phyloP scores from a whole-genome alignment of 2,797 vertebrate species.

The Aselliscus stoliczkanus region DNA sequence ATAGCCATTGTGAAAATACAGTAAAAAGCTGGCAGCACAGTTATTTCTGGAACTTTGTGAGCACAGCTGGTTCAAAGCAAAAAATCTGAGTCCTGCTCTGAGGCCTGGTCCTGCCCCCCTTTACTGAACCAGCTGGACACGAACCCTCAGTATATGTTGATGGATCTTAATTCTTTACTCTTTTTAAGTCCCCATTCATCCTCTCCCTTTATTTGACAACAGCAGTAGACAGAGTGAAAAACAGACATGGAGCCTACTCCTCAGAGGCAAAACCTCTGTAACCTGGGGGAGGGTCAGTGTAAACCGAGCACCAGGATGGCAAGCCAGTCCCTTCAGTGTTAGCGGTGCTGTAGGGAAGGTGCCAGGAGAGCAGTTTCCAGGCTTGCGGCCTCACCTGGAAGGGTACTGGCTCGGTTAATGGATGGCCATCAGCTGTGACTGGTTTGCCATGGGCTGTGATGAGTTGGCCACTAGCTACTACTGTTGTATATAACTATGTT shows the following conservation, averaged over 20 bases:
- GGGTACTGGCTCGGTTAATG: too few relatives aligned
- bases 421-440: too few relatives aligned
- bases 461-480: too few relatives aligned
- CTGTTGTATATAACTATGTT: too few relatives aligned
- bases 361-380: too few relatives aligned
- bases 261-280: rapidly evolving
- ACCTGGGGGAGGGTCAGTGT: rapidly evolving
- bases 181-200: background rate
- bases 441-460: too few relatives aligned
- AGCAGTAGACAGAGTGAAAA: background rate
- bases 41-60: background rate
- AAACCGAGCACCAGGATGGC: rapidly evolving
- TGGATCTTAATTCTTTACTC: background rate
- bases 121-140: background rate
- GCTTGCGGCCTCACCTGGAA: too few relatives aligned
- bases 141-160: rapidly evolving
- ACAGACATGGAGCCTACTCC: rapidly evolving
- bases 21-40: background rate
- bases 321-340: rapidly evolving
- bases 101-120: rapidly evolving
- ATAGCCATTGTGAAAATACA: rapidly evolving
- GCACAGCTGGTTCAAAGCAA: background rate
- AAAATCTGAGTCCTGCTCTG: background rate
- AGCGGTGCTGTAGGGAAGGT: too few relatives aligned
- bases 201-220: background rate